Evolutionary conservation across 2,113 vertebrate genomes (phyloP).

Genomic region (Xiphophorus maculatus): DNA sequence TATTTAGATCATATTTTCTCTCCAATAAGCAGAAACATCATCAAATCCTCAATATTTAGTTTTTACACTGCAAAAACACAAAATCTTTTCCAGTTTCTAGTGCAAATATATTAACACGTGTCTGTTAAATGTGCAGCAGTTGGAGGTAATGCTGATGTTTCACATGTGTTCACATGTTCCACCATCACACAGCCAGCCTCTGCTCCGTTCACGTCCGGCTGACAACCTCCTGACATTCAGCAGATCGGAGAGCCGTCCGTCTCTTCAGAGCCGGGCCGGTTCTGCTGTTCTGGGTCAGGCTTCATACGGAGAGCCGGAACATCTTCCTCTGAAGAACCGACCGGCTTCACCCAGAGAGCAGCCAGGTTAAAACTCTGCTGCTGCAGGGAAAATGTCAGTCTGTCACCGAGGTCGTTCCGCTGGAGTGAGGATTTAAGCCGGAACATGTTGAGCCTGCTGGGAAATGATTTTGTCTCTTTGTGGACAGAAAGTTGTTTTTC

Average conservation of each 20-base stretch:
- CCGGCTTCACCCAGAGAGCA: not conserved
- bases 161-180: not conserved
- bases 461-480: not conserved
- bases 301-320: not conserved
- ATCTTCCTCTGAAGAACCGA: not conserved
- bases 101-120: too few species aligned
- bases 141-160: too few species aligned
- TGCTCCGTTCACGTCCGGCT: constrained; percentile 12
- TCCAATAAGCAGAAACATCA: too few species aligned
- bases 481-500: not conserved
- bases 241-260: constrained; percentile 27
- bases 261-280: constrained; percentile 15
- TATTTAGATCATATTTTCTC: too few species aligned
- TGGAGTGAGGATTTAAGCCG: not conserved
- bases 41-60: too few species aligned
- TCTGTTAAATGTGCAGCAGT: not conserved
- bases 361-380: not conserved
- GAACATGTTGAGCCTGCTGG: not conserved
- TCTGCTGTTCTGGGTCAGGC: not conserved
- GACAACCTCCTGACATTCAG: constrained; percentile 38
- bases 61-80: too few species aligned
- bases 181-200: constrained; percentile 14
- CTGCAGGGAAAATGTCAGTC: not conserved
- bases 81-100: too few species aligned
- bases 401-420: not conserved